Evolutionary conservation across 2,888 invertebrate species (phyloP).

Genomic region (Stenotaenia linearis): DNA sequence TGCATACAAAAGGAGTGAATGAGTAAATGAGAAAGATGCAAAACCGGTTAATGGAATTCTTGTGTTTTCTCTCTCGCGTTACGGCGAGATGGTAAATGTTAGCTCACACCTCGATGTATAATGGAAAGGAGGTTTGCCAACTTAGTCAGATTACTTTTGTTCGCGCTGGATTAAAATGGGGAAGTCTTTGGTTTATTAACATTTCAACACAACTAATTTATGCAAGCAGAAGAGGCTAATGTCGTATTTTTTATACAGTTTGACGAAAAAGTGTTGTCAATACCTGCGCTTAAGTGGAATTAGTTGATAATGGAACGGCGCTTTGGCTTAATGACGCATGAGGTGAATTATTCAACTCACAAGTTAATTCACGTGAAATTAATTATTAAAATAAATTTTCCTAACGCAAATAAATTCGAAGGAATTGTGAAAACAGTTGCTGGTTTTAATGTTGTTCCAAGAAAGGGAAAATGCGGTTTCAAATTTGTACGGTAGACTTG

Average conservation of each 20-base stretch:
- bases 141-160: constrained; percentile 24
- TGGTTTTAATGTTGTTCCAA: neutral
- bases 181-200: neutral
- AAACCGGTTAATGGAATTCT: constrained; percentile 29
- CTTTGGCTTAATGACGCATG: neutral
- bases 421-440: neutral
- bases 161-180: constrained; percentile 1
- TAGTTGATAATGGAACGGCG: neutral
- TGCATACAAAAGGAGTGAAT: constrained; percentile 15
- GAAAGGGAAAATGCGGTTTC: neutral
- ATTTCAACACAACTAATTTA: neutral
- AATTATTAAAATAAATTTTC: no score
- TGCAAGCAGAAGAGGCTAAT: neutral
- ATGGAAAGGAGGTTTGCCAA: constrained; percentile 21
- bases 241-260: neutral
- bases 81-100: constrained; percentile 6
- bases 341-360: neutral
- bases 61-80: constrained; percentile 3
- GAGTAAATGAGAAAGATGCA: constrained; percentile 24
- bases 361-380: no score
- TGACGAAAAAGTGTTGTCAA: neutral
- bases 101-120: constrained; percentile 16
- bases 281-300: neutral
- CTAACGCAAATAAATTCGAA: no score
- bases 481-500: neutral